Base-by-base conservation (phyloP, 1,140 invertebrate genomes). In the Lordiphosa mommai region DNA sequence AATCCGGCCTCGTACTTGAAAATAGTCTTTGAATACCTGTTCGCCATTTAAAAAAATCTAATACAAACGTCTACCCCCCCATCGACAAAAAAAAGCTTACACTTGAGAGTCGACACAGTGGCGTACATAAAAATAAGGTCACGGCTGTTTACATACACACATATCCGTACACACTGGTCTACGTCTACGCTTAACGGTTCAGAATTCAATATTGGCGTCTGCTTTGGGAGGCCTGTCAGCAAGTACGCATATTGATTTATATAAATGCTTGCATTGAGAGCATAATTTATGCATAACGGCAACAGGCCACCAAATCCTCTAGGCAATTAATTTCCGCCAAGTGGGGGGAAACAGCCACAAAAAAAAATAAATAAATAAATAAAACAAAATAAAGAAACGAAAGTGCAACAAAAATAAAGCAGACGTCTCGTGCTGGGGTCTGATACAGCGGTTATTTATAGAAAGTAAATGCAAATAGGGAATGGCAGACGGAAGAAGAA, bases 201-300 rank as follows among this genome's bases (percentile, higher is more conserved):
- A 12, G 10, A 43, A 10, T 43, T 23, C 40, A 27, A 43, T 12
- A 20, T 12, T 43, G 40, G 40, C 40, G 40, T 43, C 40, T 43
- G 40, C 20, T 27, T 43, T 12, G 17, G 36, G 55, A 52, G 32
- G 71, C 68, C 70, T 76, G 76, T 80, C 76, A 72, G 48, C 76
- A 51, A 80, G 76, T 67, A 80, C 76, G 29, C 34, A 33, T 72
- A 80, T 84, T 82, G 76, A 80, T 80, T 80, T 82, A 82, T 84
- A 82, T 64, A 67, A 76, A 82, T 71, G 57, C 66, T 65, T 69
- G 66, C 51, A 44, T 61, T 49, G 57, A 58, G 65, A 58, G 60
- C 58, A 82, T 76, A 80, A 82, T 71, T 80, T 80, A 82, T 80
- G 76, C 61, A 44, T 59, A 60, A 64, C 65, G 40, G 36, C 63